These are phyloP conservation scores for Spodoptera exigua DNA, from an alignment of 2,888 invertebrate species.

Conservation along the genomic window DNA sequence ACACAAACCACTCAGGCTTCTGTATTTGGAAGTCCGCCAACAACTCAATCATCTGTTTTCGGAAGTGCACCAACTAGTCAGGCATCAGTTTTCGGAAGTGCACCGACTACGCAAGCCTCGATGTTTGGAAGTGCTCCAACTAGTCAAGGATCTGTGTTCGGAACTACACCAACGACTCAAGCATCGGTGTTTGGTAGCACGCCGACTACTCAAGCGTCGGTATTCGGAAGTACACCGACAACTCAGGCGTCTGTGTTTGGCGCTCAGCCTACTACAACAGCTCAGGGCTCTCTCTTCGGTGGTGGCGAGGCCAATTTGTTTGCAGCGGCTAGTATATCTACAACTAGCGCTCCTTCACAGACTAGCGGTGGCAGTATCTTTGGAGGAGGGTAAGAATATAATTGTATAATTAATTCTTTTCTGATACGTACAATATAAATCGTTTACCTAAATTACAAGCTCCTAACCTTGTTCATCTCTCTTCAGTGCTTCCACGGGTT, in stretches of 20 bases:
- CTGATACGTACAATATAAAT: too few relatives aligned
- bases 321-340: slow-evolving; percentile 83
- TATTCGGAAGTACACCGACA: slow-evolving; percentile 62
- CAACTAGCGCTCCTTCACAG: slow-evolving; percentile 75
- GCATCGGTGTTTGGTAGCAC: slow-evolving; percentile 64
- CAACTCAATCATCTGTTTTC: slow-evolving; percentile 49
- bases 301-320: slow-evolving; percentile 77
- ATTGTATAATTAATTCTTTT: not conserved
- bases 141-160: slow-evolving; percentile 65
- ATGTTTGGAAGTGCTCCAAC: slow-evolving; percentile 66
- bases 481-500: slow-evolving; percentile 66
- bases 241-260: slow-evolving; percentile 68
- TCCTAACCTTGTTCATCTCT: not conserved
- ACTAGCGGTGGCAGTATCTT: slow-evolving; percentile 78
- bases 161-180: slow-evolving; percentile 58
- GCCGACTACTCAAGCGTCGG: slow-evolving; percentile 49
- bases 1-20: slow-evolving; percentile 52
- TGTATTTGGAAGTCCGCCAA: slow-evolving; percentile 47
- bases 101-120: slow-evolving; percentile 61
- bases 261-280: slow-evolving; percentile 66
- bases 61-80: slow-evolving; percentile 57
- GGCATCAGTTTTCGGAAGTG: slow-evolving; percentile 76
- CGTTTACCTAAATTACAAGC: not conserved
- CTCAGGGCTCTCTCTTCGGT: slow-evolving; percentile 76
- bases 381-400: slow-evolving; percentile 72